Base-by-base conservation (phyloP, 2,888 invertebrate species). In the Antitype chi region DNA sequence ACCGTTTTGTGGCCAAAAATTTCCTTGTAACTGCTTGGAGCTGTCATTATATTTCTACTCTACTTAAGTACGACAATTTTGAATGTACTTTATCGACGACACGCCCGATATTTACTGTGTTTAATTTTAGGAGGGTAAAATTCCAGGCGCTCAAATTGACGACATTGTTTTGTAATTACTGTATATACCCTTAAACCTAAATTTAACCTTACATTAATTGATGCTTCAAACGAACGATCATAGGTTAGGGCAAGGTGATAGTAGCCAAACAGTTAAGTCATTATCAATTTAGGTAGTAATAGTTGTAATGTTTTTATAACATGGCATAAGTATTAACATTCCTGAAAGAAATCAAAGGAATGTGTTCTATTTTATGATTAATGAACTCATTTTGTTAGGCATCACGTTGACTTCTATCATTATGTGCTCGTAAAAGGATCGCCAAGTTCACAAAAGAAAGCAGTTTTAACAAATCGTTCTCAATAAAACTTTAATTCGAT, bases 191-290 rank as follows among this genome's bases (percentile, higher is more conserved):
- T 84, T 88, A 85, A 86, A 90, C 52, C 81, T 87, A 85, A 88
- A 86, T 85, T 74, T 75, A 87, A 85, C 72, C 79, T 88, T 85
- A 90, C 84, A 88, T 86, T 93, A 92, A 93, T 87, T 91, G 90
- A 94, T 90, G 95, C 95, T 96, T 95, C 91, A 88, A 92, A 92
- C 84, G 90, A 93, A 88, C 75, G 88, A 94, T 95, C 94, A 94
- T 96, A 96, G 95, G 95, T 94, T 95, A 96, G 94, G 91, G 93
- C 92, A 94, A 94, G 94, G 96, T 96, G 96, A 96, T 96, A 96
- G 93, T 96, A 96, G 95, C 94, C 95, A 91, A 92, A 92, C 80
- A 87, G 86, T 89, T 94, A 93, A 94, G 93, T 91, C 89, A 92
- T 91, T 92, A 93, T 93, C 92, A 93, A 89, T 89, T 79, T 93